Conservation (phyloP, 2,113 vertebrate genomes). For the Astatoreochromis straeleni region DNA sequence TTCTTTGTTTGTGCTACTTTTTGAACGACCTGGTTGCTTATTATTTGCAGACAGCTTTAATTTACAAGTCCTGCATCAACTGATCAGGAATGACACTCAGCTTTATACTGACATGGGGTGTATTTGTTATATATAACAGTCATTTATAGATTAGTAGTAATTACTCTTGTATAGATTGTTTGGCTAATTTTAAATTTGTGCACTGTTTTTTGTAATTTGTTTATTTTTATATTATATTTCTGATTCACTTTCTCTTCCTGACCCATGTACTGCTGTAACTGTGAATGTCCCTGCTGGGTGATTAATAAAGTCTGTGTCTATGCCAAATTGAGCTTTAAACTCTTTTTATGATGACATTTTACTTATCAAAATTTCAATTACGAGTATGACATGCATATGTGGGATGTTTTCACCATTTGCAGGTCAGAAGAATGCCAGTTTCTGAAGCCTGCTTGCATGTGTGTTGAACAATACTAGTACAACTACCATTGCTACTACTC, state of each 20-base stretch:
- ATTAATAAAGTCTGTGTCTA: not conserved
- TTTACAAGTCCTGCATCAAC: not conserved
- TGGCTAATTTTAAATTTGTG: not conserved
- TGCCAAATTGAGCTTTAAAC: not conserved
- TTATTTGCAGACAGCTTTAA: not conserved
- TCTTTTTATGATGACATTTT: not conserved
- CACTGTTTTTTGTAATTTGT: not conserved
- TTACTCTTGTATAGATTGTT: not conserved
- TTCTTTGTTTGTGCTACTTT: not conserved
- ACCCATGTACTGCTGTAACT: not conserved
- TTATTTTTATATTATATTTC: not conserved
- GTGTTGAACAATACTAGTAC: not conserved
- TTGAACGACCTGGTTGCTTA: not conserved
- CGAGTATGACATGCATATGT: accelerated
- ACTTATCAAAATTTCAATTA: accelerated
- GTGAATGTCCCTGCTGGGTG: not conserved
- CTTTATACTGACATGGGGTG: not conserved
- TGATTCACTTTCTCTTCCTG: not conserved
- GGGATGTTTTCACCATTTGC: no score
- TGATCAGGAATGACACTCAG: accelerated
- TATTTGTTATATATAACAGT: not conserved
- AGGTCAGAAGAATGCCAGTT: accelerated
- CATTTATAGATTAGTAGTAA: not conserved
- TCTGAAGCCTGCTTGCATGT: not conserved
- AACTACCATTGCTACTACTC: no score